phyloP scores from a whole-genome alignment of 2,888 invertebrate genomes.

The Scaptomyza polygonia region DNA sequence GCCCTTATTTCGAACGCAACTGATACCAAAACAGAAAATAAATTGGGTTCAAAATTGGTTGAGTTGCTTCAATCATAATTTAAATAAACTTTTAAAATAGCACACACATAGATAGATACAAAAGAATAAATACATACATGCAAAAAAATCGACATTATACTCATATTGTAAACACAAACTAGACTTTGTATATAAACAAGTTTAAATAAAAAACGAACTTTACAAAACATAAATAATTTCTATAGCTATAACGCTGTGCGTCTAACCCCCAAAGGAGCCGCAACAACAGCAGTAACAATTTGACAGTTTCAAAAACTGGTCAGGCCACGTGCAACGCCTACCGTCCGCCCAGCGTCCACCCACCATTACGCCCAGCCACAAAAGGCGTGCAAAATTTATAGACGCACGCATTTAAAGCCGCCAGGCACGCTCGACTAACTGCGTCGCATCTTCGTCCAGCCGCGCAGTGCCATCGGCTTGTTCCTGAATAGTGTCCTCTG shows the following conservation, averaged over 20 bases:
- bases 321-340: constrained; percentile 69
- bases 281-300: constrained; percentile 54
- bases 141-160: not conserved
- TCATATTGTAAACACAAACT: constrained; percentile 2
- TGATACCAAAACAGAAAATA: not conserved
- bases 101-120: not conserved
- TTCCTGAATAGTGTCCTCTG: constrained; percentile 39
- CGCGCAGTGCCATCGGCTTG: constrained; percentile 25
- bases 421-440: constrained; percentile 77
- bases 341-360: constrained; percentile 5
- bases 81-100: not conserved
- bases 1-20: not conserved
- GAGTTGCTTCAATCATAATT: constrained; percentile 7
- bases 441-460: constrained; percentile 48
- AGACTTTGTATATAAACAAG: constrained; percentile 11
- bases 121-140: not conserved
- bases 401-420: constrained; percentile 76
- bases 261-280: constrained; percentile 52
- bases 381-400: constrained; percentile 80
- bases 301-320: constrained; percentile 69
- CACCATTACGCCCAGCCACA: constrained; percentile 47
- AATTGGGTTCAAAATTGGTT: not conserved
- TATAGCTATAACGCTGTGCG: constrained; percentile 18
- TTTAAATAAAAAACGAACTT: constrained; percentile 16
- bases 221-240: constrained; percentile 45